Conservation (phyloP, 2,888 invertebrate genomes). For the Andrena bicolor region DNA sequence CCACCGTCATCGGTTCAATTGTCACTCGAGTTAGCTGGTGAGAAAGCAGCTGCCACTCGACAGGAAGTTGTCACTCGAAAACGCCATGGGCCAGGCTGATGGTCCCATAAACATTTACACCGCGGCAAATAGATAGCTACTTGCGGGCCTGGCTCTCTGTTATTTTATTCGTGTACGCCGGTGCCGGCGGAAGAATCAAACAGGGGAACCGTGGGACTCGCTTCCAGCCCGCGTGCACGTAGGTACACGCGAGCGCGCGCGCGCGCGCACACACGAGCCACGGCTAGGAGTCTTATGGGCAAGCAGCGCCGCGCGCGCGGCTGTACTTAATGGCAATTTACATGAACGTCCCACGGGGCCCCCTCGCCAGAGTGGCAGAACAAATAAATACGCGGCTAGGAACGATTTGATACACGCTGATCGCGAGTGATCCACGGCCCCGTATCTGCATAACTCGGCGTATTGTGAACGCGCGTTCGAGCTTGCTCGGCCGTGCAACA, state of each 20-base stretch:
- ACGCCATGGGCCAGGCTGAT: conserved; percentile 60
- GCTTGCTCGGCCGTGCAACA: conserved; percentile 7
- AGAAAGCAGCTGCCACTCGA: conserved; percentile 65
- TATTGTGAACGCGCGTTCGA: conserved; percentile 31
- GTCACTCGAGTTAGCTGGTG: conserved; percentile 59
- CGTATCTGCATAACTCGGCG: conserved; percentile 29
- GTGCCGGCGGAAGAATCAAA: conserved; percentile 47
- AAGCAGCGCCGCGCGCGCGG: conserved; percentile 31
- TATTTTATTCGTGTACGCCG: conserved; percentile 54
- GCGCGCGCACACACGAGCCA: background rate
- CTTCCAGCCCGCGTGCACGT: conserved; percentile 32
- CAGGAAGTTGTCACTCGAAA: conserved; percentile 74
- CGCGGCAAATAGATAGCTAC: conserved; percentile 63
- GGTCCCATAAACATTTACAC: conserved; percentile 68
- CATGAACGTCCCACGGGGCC: conserved; percentile 66
- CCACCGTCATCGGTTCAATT: conserved; percentile 65
- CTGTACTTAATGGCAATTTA: conserved; percentile 64
- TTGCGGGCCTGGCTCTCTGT: conserved; percentile 50
- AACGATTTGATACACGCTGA: conserved; percentile 68
- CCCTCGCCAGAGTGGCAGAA: conserved; percentile 47
- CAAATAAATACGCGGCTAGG: conserved; percentile 63
- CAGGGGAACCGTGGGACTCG: conserved; percentile 70
- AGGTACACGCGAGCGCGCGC: no score
- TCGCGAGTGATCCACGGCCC: conserved; percentile 61
- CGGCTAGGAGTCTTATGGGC: conserved; percentile 27